Base-by-base conservation (phyloP, 2,113 vertebrate genomes). In the Raja brachyura region DNA sequence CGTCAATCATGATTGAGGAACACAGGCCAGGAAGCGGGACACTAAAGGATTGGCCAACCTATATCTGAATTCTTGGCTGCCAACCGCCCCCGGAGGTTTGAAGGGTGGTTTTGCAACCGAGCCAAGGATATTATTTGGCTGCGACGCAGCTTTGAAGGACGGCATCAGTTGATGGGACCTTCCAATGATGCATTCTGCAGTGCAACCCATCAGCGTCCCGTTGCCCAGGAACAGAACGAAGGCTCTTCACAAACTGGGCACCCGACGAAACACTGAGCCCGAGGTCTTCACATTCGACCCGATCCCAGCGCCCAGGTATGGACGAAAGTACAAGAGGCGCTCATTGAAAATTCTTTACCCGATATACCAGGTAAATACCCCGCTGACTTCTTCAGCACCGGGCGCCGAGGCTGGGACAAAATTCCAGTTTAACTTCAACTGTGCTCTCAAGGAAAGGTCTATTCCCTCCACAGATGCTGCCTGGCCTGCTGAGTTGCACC, bases 231-330 rank as follows among this genome's bases (percentile, higher is more conserved):
- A 20, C 0, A 16, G 1, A 1, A 59, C 28, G 28, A 13, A n/a
- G 28, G 5, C 14, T 4, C 5, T 16, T 14, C 0, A 0, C 83
- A 16, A 13, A 25, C 28, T 86, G 25, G 7, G 59, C 25, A n/a
- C 11, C 83, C 25, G 56, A 59, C 61, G 83, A 8, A 4, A n/a
- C 56, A 86, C 83, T 4, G 56, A 86, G 1, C 83, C 83, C 13
- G 83, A 86, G 28, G 10, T 86, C 20, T 86, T 86, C 13, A 86
- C 83, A 28, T 86, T 86, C 83, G 83, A 86, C 0, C 83, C 56
- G 11, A 86, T 86, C 83, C 83, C 83, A 5, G 9, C n/a, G 28
- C 56, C 10, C 83, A 86, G 18, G n/a, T 59, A 61, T 5, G 13
- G 56, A 5, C 4, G 13, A 56, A 61, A 11, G 14, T 14, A 4